A percentile compares a stretch with the other conserved stretches of the same genome.
These are phyloP conservation scores for Epizoanthus fatuus DNA, from an alignment of 92 coral and sea anemone species.

Conservation along the genomic window DNA sequence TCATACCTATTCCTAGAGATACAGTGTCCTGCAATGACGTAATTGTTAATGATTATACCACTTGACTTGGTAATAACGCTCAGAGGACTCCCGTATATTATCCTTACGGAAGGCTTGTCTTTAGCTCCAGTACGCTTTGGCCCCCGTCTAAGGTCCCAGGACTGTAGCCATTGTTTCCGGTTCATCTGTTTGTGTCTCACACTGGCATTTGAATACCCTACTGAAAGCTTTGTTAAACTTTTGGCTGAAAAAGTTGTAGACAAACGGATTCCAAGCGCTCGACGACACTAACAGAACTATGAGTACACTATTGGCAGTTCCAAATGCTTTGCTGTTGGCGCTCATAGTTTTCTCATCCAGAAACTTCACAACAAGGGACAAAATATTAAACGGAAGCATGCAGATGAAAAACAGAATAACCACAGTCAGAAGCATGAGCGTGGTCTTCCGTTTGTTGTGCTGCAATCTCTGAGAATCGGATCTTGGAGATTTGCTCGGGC, in stretches of 20 bases:
- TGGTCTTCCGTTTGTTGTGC: slow-evolving; percentile 85
- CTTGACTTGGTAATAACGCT: no score
- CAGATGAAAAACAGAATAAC: slow-evolving; percentile 81
- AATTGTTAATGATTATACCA: no score
- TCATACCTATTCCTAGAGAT: no score
- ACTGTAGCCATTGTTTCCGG: not conserved
- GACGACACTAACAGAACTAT: slow-evolving; percentile 67
- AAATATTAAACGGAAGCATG: slow-evolving; percentile 82
- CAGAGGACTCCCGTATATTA: no score
- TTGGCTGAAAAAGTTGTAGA: slow-evolving; percentile 95
- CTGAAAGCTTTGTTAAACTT: slow-evolving; percentile 87
- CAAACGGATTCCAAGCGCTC: slow-evolving; percentile 93
- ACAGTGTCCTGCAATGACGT: no score
- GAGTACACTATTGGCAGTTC: slow-evolving; percentile 12
- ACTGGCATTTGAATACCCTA: slow-evolving; percentile 81
- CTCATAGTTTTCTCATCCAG: not conserved
- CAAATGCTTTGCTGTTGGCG: slow-evolving; percentile 5
- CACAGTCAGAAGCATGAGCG: slow-evolving; percentile 89
- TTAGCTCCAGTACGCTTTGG: no score
- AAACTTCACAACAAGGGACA: slow-evolving; percentile 44
- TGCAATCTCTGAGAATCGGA: slow-evolving; percentile 6
- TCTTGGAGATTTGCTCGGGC: not conserved
- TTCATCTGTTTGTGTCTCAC: slow-evolving; percentile 25
- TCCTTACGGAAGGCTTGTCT: no score
- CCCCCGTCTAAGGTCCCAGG: not conserved